Percentiles rank a stretch among this genome's conserved stretches.
Conservation (phyloP, 2,797 vertebrate species). For the Pangasius sanitwongsei region DNA sequence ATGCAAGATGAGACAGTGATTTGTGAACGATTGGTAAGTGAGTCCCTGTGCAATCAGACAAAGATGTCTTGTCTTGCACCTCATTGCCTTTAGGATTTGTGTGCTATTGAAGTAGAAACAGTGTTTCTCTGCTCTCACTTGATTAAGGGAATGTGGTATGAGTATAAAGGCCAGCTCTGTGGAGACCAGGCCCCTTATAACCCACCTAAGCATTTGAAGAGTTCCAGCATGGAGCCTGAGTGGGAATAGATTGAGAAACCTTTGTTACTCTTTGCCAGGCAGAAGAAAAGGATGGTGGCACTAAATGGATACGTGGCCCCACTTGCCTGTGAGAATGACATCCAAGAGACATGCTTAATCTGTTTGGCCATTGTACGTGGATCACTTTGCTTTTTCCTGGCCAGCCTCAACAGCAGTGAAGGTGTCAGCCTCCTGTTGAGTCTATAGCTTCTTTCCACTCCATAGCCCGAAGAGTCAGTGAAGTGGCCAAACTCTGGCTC, state of each 20-base stretch:
- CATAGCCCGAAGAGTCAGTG: background rate
- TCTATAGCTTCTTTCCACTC: slow-evolving; percentile 25
- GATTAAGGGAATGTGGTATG: slow-evolving; percentile 44
- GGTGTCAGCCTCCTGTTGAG: slow-evolving; percentile 38
- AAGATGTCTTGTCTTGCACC: slow-evolving; percentile 36
- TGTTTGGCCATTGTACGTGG: slow-evolving; percentile 59
- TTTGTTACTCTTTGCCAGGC: slow-evolving; percentile 66
- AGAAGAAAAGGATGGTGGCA: slow-evolving; percentile 57
- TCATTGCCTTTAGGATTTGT: slow-evolving; percentile 11
- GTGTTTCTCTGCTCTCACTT: slow-evolving; percentile 28
- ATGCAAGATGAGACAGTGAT: background rate
- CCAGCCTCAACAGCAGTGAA: slow-evolving; percentile 49
- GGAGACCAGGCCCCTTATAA: slow-evolving; percentile 54
- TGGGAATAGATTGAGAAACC: slow-evolving; percentile 67
- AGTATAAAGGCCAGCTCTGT: slow-evolving; percentile 65
- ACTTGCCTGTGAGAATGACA: slow-evolving; percentile 60
- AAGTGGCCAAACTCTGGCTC: slow-evolving; percentile 26
- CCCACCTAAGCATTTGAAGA: slow-evolving; percentile 63
- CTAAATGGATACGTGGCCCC: slow-evolving; percentile 57
- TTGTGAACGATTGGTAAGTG: background rate
- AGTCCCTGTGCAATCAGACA: slow-evolving; percentile 23
- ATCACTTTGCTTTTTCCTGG: slow-evolving; percentile 56
- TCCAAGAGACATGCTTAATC: slow-evolving; percentile 66
- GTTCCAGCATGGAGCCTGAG: slow-evolving; percentile 61
- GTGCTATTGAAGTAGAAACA: slow-evolving; percentile 23